A percentile compares a stretch with the other conserved stretches of the same genome.
These are phyloP conservation scores for Pangasius mekongensis DNA, from an alignment of 2,797 vertebrate genomes.

Conservation along the genomic window DNA sequence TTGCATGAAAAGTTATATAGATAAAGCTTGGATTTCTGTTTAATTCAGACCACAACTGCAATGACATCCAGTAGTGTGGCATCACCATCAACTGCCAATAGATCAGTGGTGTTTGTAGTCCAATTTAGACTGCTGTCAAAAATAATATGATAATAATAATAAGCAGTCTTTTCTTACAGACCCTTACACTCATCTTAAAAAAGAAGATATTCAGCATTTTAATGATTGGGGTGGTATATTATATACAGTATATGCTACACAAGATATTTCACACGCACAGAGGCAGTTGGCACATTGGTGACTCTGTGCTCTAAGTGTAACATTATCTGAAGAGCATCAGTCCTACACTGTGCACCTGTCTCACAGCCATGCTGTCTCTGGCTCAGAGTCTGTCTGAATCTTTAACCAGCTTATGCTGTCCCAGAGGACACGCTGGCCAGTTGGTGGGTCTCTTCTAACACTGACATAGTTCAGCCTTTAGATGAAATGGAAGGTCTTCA, in stretches of 20 bases:
- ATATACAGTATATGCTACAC: neutral
- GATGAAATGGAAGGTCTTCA: neutral
- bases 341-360: constrained; percentile 42
- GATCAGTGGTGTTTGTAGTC: neutral
- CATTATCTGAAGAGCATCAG: constrained; percentile 43
- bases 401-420: constrained; percentile 50
- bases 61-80: neutral
- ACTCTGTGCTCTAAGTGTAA: constrained; percentile 40
- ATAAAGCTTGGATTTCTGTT: neutral
- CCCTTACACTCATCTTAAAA: neutral
- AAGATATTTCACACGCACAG: neutral
- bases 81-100: neutral
- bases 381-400: constrained; percentile 13
- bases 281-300: constrained; percentile 37
- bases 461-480: neutral
- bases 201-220: neutral
- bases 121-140: neutral
- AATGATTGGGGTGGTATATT: neutral
- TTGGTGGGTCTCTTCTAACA: constrained; percentile 10
- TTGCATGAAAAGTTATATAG: neutral
- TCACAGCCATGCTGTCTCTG: constrained; percentile 10
- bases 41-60: neutral
- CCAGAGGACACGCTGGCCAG: constrained; percentile 40
- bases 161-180: neutral
- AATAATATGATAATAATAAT: neutral